Conservation (phyloP, 2,113 vertebrate genomes). For the Daphoenositta chrysoptera region DNA sequence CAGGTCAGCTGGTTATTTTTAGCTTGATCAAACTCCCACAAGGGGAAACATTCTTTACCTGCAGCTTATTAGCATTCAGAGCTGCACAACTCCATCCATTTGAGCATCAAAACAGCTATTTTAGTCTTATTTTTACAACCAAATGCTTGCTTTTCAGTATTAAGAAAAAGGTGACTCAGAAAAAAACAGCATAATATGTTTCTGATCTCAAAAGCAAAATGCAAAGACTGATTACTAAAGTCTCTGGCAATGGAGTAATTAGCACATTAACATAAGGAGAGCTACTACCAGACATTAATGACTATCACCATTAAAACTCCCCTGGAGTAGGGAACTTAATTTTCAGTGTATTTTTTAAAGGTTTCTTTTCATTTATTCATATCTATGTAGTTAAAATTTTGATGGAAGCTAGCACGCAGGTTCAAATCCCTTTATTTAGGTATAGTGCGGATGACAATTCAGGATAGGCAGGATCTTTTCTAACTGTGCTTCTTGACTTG, state of each 20-base stretch:
- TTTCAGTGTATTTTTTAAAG: neutral
- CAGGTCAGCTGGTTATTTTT: conserved; percentile 56
- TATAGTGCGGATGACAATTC: neutral
- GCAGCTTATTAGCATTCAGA: conserved; percentile 53
- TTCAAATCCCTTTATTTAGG: neutral
- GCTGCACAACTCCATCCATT: neutral
- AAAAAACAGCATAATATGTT: neutral
- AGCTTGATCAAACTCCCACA: conserved; percentile 12
- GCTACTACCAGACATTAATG: neutral
- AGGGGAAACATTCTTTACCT: conserved; percentile 40
- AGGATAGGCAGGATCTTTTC: neutral
- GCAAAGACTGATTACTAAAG: neutral
- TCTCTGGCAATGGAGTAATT: neutral
- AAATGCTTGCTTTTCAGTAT: neutral
- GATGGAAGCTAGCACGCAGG: neutral
- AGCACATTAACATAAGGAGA: neutral
- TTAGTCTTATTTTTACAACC: conserved; percentile 4
- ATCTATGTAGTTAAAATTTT: neutral
- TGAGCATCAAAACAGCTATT: conserved; percentile 22
- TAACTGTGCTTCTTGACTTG: too few relatives aligned
- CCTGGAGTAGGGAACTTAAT: neutral
- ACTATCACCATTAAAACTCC: neutral
- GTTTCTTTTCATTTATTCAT: neutral
- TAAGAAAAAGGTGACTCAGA: neutral
- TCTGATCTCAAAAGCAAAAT: conserved; percentile 14